Percentiles rank a stretch among this genome's conserved stretches.
Evolutionary conservation across 2,888 invertebrate genomes (phyloP).

Genomic region (Zeuzera pyrina): DNA sequence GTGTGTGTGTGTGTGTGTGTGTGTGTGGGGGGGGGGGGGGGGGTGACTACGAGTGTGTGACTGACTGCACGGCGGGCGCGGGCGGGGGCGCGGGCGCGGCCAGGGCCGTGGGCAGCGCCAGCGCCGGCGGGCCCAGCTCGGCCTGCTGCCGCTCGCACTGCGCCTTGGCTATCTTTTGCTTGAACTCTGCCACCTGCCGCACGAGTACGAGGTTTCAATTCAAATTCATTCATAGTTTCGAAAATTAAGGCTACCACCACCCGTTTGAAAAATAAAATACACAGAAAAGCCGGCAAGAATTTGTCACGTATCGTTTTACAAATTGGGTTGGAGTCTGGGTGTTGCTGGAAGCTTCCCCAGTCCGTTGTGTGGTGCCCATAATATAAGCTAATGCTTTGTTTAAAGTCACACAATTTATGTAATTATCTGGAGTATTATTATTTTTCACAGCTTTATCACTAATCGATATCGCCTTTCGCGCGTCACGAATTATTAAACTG

Average conservation of each 20-base stretch:
- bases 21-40: not conserved
- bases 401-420: too few species aligned
- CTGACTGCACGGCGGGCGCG: conserved; percentile 1
- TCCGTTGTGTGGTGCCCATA: too few species aligned
- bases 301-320: not conserved
- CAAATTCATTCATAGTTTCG: too few species aligned
- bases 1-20: not conserved
- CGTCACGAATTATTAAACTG: too few species aligned
- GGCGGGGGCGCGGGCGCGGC: conserved; percentile 18
- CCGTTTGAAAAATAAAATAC: not conserved
- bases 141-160: conserved; percentile 43
- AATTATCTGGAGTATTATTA: too few species aligned
- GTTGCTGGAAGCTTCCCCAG: too few species aligned
- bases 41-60: not conserved
- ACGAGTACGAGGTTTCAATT: too few species aligned
- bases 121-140: conserved; percentile 21
- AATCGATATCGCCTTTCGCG: too few species aligned
- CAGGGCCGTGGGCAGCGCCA: conserved; percentile 26
- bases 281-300: not conserved
- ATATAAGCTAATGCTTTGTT: too few species aligned
- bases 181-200: conserved; percentile 56
- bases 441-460: too few species aligned
- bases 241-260: too few species aligned
- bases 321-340: too few species aligned
- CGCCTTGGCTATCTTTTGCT: conserved; percentile 58